Base-by-base conservation (phyloP, 2,888 invertebrate species). In the Habrosyne pyritoides region DNA sequence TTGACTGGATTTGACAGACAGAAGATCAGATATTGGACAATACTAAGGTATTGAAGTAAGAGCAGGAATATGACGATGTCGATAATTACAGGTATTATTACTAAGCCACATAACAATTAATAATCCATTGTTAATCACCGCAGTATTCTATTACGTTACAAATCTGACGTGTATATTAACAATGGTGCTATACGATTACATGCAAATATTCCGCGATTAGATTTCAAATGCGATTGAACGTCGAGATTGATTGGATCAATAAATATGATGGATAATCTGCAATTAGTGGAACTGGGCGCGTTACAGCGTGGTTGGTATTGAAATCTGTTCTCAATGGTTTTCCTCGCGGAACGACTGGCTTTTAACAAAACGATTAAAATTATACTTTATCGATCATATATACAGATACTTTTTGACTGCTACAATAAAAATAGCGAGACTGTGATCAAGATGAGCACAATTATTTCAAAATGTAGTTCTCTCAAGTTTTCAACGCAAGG, bases 201-300 rank as follows among this genome's bases (percentile, higher is more conserved):
- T 65, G 65, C 64, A 71, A 67, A 70, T 64, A 73, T 61, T 55
- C 55, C 60, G 63, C 60, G 66, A 74, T 76, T 75, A 77, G 69
- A 69, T 67, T 61, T 56, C 62, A 65, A 68, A 66, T 62, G 60
- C 75, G 71, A 75, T 75, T 72, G 69, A 75, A 73, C 67, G 64
- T 59, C 56, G 56, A 64, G 66, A 74, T 75, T 74, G 71, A 76
- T 79, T 71, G 59, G 58, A 64, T 70, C 71, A 67, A 77, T 77
- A 73, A 76, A 75, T 78, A 70, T 75, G 68, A 75, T 59, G 63
- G 75, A 79, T 79, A 77, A 74, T 74, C 71, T 60, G 66, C 67
- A 79, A 79, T 79, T 78, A 79, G 67, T 48, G 55, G 52, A 52
- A 48, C 47, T 48, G 36, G 52, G 49, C 50, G 48, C 53, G 58